Base-by-base conservation (phyloP, 2,888 invertebrate species). In the Sialis fuliginosa region DNA sequence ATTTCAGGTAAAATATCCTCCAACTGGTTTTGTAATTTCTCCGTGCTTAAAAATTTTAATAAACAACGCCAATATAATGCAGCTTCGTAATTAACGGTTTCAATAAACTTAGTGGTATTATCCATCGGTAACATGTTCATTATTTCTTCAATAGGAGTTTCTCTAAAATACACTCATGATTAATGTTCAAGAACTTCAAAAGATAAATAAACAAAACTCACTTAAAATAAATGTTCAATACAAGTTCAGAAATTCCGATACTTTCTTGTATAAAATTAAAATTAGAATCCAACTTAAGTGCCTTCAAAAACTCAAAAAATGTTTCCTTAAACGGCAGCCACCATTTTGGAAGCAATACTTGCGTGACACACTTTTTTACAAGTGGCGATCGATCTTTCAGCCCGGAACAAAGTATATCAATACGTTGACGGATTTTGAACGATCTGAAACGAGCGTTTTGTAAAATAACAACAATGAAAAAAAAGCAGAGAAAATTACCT, bases 271-370 rank as follows among this genome's bases (percentile, higher is more conserved):
- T 71, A 59, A 81, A 80, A 2, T 71, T 69, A 39, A 72, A 69
- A 44, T 69, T 71, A 46, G 73, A 72, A 60, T 88, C 87, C 39
- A 86, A 69, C 55, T 88, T 79, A 30, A 91, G 68, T 4, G 81
- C 80, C 49, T 77, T 75, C 44, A 89, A 67, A n/a, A 92, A 66
- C 6, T 75, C 69, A 10, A 87, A 65, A 40, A 80, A 5, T 1
- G 4, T 77, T 2, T 79, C 76, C 43, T 81, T 70, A 57, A 80
- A 84, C 1, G 75, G 69, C 45, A 77, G 72, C 49, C 90, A 64
- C 91, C 91, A 91, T 2, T 77, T 68, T 0, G 82, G 81, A 1
- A 91, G 63, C 52, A 86, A 61, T 6, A 64, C 60, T 32, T 63
- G 66, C 33, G 61, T 60, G 0, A 77, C 69, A 51, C 64, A 65